Evolutionary conservation across 2,888 invertebrate genomes (phyloP).

Genomic region (Sinodicranocentrus sp.): DNA sequence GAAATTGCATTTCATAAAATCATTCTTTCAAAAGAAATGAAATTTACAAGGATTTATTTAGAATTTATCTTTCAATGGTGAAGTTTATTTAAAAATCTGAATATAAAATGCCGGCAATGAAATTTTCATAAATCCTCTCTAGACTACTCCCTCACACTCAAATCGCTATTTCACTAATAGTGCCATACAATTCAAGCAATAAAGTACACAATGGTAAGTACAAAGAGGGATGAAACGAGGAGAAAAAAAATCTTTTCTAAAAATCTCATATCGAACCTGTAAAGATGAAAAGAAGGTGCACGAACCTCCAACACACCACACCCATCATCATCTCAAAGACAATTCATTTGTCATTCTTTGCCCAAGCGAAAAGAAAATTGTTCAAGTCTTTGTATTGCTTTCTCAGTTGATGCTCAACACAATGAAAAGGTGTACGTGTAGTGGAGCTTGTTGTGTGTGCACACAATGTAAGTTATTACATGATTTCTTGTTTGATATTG

Average conservation of each 20-base stretch:
- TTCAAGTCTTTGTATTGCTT: conserved; percentile 28
- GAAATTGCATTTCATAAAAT: too few species aligned
- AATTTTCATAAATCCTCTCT: too few species aligned
- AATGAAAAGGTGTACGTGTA: background rate
- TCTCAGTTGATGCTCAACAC: conserved; percentile 4
- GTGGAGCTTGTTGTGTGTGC: background rate
- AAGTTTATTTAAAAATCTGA: too few species aligned
- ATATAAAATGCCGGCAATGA: too few species aligned
- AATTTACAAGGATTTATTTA: too few species aligned
- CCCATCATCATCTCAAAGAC: conserved; percentile 65
- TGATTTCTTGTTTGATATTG: conserved; percentile 45
- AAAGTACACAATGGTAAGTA: too few species aligned
- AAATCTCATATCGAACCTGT: conserved; percentile 18
- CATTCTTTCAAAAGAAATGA: too few species aligned
- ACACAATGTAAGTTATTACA: conserved; percentile 42
- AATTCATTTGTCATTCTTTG: conserved; percentile 69
- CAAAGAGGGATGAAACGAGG: too few species aligned
- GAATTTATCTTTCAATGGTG: too few species aligned
- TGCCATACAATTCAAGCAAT: too few species aligned
- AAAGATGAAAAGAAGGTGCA: conserved; percentile 42
- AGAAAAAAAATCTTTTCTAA: background rate
- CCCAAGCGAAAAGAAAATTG: conserved; percentile 24
- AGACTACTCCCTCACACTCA: too few species aligned
- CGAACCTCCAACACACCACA: conserved; percentile 52
- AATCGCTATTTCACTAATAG: too few species aligned